Conservation (phyloP, 2,113 vertebrate genomes). For the Antennarius striatus region DNA sequence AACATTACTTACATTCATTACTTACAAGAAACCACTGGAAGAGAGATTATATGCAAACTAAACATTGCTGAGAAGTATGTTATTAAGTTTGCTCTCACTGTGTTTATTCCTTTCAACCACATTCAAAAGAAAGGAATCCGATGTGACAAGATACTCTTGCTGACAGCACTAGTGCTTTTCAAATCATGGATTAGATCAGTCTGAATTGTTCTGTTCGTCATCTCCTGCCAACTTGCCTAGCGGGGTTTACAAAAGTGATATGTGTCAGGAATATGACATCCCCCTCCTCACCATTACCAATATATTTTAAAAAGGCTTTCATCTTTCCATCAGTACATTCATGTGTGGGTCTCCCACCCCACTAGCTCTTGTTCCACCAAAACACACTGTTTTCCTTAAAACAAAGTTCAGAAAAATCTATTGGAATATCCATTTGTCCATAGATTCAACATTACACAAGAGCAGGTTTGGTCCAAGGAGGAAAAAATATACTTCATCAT, state of each 20-base stretch:
- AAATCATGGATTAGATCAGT: slow-evolving; percentile 23
- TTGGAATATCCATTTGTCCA: slow-evolving; percentile 36
- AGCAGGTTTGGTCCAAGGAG: slow-evolving; percentile 11
- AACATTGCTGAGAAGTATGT: slow-evolving; percentile 22
- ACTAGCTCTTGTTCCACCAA: slow-evolving; percentile 4
- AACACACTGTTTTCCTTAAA: slow-evolving; percentile 8
- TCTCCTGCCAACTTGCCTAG: not conserved
- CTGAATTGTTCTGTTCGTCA: slow-evolving; percentile 24
- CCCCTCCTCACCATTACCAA: not conserved
- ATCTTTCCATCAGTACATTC: slow-evolving; percentile 32
- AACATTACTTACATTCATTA: slow-evolving; percentile 34
- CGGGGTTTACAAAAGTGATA: slow-evolving; percentile 23
- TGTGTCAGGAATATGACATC: not conserved
- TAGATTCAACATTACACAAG: slow-evolving; percentile 5
- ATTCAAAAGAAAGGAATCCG: slow-evolving; percentile 29
- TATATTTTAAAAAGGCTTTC: slow-evolving; percentile 39
- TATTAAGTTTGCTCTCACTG: slow-evolving; percentile 14
- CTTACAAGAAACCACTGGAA: slow-evolving; percentile 29
- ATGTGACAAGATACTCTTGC: slow-evolving; percentile 15
- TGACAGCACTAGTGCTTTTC: slow-evolving; percentile 18
- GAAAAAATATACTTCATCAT: slow-evolving; percentile 11
- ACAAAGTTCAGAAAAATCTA: slow-evolving; percentile 24
- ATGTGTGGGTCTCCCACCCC: not conserved
- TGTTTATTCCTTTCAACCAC: slow-evolving; percentile 44
- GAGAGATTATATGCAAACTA: slow-evolving; percentile 42